phyloP scores from a whole-genome alignment of 2,797 vertebrate genomes.

The Erethizon dorsatum region DNA sequence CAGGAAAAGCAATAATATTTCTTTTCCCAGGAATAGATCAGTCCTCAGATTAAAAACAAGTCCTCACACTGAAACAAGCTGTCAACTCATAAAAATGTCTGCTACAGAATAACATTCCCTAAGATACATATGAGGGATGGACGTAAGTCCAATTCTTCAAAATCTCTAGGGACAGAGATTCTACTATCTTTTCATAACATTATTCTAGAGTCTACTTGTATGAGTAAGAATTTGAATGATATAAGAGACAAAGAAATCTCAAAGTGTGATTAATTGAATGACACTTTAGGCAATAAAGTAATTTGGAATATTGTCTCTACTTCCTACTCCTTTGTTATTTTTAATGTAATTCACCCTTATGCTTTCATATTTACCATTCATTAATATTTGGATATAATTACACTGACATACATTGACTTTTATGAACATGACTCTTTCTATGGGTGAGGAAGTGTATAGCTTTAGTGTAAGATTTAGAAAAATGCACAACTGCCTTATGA shows the following conservation, averaged over 20 bases:
- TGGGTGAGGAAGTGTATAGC: not conserved
- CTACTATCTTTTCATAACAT: not conserved
- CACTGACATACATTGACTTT: not conserved
- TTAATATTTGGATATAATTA: not conserved
- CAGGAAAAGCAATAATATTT: not conserved
- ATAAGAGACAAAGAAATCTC: not conserved
- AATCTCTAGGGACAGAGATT: not conserved
- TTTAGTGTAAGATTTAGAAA: not conserved
- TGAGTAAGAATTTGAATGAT: not conserved
- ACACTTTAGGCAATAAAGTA: not conserved
- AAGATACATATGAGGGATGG: not conserved
- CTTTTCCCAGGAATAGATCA: not conserved
- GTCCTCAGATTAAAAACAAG: not conserved
- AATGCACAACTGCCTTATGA: not conserved
- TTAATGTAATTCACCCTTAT: not conserved
- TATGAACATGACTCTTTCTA: not conserved
- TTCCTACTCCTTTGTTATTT: not conserved
- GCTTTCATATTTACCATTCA: not conserved
- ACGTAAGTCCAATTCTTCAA: slow-evolving; percentile 3
- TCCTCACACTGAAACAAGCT: slow-evolving; percentile 40
- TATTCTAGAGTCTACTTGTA: not conserved
- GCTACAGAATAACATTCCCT: not conserved
- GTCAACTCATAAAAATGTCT: not conserved
- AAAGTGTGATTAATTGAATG: slow-evolving; percentile 3
- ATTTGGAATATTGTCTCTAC: slow-evolving; percentile 13